A percentile compares a stretch with the other conserved stretches of the same genome.
These are phyloP conservation scores for Drosophila littoralis DNA, from an alignment of 1,140 invertebrate species.

Conservation along the genomic window DNA sequence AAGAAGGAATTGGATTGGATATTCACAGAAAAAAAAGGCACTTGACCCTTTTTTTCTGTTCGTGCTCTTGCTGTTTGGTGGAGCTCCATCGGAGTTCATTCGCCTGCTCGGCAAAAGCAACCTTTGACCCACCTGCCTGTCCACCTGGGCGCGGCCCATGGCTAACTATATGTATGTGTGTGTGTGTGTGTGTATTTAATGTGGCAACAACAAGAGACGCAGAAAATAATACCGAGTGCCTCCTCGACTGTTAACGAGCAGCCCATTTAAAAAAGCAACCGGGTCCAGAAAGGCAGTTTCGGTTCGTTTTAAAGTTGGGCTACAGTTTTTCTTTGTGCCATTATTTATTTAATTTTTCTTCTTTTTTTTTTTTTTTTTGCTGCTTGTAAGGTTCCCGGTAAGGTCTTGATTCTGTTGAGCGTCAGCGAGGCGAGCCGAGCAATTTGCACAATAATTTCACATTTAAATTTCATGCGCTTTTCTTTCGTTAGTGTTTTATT, in stretches of 20 bases:
- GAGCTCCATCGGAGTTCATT: conserved; percentile 51
- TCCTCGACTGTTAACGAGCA: conserved; percentile 51
- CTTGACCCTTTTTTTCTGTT: conserved; percentile 68
- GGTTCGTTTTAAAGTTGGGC: conserved; percentile 35
- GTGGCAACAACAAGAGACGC: conserved; percentile 26
- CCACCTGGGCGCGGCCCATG: conserved; percentile 39
- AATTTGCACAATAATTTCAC: conserved; percentile 48
- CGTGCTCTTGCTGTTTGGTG: conserved; percentile 11
- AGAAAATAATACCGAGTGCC: conserved; percentile 26
- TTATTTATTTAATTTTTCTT: conserved; percentile 13
- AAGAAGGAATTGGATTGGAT: too few relatives aligned
- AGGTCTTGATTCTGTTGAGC: conserved; percentile 24
- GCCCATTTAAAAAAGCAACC: conserved; percentile 49
- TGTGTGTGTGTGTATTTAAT: conserved; percentile 49
- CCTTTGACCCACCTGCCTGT: conserved; percentile 15
- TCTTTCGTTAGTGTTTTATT: neutral
- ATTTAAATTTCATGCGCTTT: conserved; percentile 65
- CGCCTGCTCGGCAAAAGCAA: conserved; percentile 45
- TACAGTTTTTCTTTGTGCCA: conserved; percentile 28
- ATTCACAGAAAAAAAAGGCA: neutral
- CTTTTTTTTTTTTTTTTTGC: conserved; percentile 2
- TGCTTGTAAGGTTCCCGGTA: conserved; percentile 5
- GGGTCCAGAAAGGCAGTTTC: conserved; percentile 13
- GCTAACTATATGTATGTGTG: conserved; percentile 49
- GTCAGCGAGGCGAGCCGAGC: conserved; percentile 22